Evolutionary conservation across 2,888 invertebrate species (phyloP).

Genomic region (Leucozona laternaria): DNA sequence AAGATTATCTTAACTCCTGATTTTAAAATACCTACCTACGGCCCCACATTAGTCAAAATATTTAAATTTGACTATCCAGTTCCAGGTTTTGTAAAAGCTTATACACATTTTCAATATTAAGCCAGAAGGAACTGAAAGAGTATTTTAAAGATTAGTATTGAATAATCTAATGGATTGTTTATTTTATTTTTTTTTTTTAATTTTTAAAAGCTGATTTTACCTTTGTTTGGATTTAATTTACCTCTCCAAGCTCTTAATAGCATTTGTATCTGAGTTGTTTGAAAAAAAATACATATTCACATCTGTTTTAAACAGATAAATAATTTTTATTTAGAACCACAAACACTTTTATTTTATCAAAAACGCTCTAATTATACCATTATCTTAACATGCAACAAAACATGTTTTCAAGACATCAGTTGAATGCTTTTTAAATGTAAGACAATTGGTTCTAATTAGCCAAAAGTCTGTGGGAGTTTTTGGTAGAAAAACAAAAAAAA

Average conservation of each 20-base stretch:
- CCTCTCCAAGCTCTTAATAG: background rate
- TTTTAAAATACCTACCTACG: no score
- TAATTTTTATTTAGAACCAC: background rate
- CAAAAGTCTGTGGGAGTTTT: background rate
- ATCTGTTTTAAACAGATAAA: background rate
- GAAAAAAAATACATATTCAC: background rate
- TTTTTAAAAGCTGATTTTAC: no score
- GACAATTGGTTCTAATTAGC: background rate
- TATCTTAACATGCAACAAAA: background rate
- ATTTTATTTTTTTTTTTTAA: no score
- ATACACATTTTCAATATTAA: no score
- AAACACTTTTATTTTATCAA: conserved; percentile 3
- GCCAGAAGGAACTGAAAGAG: no score
- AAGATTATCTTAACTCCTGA: no score
- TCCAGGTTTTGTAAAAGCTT: no score
- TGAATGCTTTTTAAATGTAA: background rate
- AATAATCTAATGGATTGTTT: no score
- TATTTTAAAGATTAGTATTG: no score
- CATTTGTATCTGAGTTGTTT: background rate
- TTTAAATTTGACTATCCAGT: no score
- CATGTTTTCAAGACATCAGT: background rate
- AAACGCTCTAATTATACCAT: background rate
- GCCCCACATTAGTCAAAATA: no score
- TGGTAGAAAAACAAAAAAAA: background rate
- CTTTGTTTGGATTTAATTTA: background rate